phyloP scores from a whole-genome alignment of 1,140 invertebrate genomes.

The Antheraea mylitta region DNA sequence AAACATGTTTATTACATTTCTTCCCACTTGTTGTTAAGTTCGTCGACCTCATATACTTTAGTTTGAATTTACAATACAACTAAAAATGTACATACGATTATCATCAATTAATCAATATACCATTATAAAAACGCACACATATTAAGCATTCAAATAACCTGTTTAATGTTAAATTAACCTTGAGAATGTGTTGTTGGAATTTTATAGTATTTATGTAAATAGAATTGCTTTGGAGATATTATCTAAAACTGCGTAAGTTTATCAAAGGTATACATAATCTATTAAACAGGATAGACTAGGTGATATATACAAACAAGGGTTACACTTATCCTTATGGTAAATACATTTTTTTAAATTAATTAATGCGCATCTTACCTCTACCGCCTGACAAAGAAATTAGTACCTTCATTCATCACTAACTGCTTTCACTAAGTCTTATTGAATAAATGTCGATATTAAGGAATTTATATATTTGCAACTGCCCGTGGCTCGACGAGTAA shows the following conservation, averaged over 20 bases:
- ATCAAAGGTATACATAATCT: not conserved
- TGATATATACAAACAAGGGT: not conserved
- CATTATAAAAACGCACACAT: constrained; percentile 10
- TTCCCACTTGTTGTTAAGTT: constrained; percentile 55
- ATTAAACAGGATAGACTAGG: not conserved
- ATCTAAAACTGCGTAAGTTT: not conserved
- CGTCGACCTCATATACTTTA: constrained; percentile 54
- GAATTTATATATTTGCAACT: no score
- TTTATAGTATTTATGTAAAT: constrained; percentile 2
- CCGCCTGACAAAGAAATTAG: no score
- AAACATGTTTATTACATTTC: constrained; percentile 64
- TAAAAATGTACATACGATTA: constrained; percentile 70
- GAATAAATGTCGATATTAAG: no score
- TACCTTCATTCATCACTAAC: no score
- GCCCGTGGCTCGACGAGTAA: no score
- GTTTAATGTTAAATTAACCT: not conserved
- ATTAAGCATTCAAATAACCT: not conserved
- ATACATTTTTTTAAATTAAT: no score
- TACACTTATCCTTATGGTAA: not conserved
- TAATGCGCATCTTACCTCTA: no score
- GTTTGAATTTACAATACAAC: constrained; percentile 60
- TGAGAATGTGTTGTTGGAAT: constrained; percentile 1
- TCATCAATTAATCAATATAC: constrained; percentile 61
- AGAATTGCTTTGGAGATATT: not conserved
- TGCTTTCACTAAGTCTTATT: no score